phyloP scores from a whole-genome alignment of 1,140 invertebrate species.

The Trichogramma pretiosum region DNA sequence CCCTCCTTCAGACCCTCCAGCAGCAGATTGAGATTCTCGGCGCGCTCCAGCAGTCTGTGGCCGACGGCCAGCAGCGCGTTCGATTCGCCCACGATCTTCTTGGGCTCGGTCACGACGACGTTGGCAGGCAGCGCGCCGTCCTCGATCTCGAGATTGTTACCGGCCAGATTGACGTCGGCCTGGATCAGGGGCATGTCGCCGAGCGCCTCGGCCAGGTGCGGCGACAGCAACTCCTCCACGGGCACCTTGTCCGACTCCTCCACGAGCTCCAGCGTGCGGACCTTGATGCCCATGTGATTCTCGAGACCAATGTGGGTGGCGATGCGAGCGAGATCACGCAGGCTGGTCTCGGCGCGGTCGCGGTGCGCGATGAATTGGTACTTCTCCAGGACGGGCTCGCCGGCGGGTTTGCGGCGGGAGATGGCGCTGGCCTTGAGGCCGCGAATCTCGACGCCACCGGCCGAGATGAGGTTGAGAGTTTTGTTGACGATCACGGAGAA shows the following conservation, averaged over 20 bases:
- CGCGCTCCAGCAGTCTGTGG: slow-evolving; percentile 26
- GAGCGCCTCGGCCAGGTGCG: slow-evolving; percentile 49
- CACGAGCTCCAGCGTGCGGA: slow-evolving; percentile 64
- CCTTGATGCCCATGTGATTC: slow-evolving; percentile 57
- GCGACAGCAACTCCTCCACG: slow-evolving; percentile 41
- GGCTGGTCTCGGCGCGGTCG: slow-evolving; percentile 24
- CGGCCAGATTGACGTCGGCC: slow-evolving; percentile 45
- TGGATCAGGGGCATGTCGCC: slow-evolving; percentile 57
- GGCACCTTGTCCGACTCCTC: slow-evolving; percentile 46
- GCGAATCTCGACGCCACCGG: slow-evolving; percentile 74
- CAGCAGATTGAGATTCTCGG: slow-evolving; percentile 25
- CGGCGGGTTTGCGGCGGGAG: slow-evolving; percentile 53
- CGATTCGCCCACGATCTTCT: slow-evolving; percentile 46
- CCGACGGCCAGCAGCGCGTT: slow-evolving; percentile 51
- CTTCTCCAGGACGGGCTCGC: slow-evolving; percentile 64
- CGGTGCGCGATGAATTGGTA: slow-evolving; percentile 42
- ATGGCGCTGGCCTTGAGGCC: slow-evolving; percentile 75
- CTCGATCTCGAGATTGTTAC: slow-evolving; percentile 33
- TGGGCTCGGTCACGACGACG: slow-evolving; percentile 50
- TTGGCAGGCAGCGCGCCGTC: slow-evolving; percentile 43
- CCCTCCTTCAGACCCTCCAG: slow-evolving; percentile 31
- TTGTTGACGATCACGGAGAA: slow-evolving; percentile 44
- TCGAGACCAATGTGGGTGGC: slow-evolving; percentile 69
- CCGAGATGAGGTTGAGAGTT: slow-evolving; percentile 37
- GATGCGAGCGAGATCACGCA: slow-evolving; percentile 47